Base-by-base conservation (phyloP, 2,888 invertebrate species). In the Agrotis clavis region DNA sequence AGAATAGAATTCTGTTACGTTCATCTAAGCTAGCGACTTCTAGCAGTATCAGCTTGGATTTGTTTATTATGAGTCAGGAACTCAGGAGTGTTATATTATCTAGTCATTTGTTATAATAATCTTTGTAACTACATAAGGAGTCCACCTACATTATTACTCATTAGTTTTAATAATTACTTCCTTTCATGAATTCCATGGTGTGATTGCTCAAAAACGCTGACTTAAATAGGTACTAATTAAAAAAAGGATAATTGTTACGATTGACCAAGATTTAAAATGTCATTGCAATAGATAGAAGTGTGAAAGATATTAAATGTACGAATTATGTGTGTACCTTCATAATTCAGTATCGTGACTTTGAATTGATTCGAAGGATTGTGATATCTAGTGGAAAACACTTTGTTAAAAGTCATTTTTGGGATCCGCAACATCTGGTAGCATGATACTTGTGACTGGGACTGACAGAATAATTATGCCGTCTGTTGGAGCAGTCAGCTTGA, bases 251-350 rank as follows among this genome's bases (percentile, higher is more conserved):
- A 73, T 71, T 53, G 67, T 64, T 50, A 72, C 82, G 86, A 86
- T 89, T 89, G 88, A 87, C 86, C 89, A 89, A 89, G 87, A 83
- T 83, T 86, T 85, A 77, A 85, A 75, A 79, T 79, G 86, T 86
- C 86, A 85, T 79, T 83, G 83, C 77, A 81, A 80, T 82, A 80
- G 62, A 68, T 71, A 71, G 70, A 71, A 19, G 79, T 74, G 81
- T 79, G 79, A 77, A 68, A 77, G 79, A 57, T 74, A 73, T 18
- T 59, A 69, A 61, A 64, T 71, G 73, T 59, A 73, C 71, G 73
- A 84, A 78, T 79, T 79, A 71, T 70, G 71, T 73, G 67, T 72
- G 61, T 62, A 71, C 77, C 59, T 74, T 70, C 67, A 75, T 78
- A 80, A 70, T 79, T 67, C 73, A 68, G 51, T 73, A 76, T 47